phyloP scores from a whole-genome alignment of 1,140 invertebrate genomes.

The Trypoxylus dichotomus region DNA sequence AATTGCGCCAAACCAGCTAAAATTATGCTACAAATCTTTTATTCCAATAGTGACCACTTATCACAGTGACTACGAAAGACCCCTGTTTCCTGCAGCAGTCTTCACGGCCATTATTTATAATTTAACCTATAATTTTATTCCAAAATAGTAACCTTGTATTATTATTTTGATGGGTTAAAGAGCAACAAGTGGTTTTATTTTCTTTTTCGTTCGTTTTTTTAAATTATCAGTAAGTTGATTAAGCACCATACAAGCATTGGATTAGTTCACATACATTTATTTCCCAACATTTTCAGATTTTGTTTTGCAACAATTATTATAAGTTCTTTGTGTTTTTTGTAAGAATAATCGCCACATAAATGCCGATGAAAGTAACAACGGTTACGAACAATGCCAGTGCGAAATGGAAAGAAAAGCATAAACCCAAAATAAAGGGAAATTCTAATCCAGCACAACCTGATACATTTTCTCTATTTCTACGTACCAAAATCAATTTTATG shows the following conservation, averaged over 20 bases:
- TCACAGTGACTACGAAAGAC: background rate
- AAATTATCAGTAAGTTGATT: background rate
- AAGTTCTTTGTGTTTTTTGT: background rate
- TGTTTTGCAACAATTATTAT: background rate
- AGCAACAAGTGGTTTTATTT: conserved; percentile 24
- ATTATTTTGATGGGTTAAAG: conserved; percentile 19
- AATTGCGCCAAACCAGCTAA: too few relatives aligned
- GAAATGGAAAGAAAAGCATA: background rate
- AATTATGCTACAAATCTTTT: too few relatives aligned
- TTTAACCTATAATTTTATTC: conserved; percentile 12
- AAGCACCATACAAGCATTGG: background rate
- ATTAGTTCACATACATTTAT: background rate
- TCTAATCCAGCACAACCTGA: background rate
- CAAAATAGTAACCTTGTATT: background rate
- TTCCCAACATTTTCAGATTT: background rate
- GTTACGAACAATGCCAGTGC: background rate
- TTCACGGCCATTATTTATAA: background rate
- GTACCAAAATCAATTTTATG: conserved; percentile 9
- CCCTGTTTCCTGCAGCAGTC: background rate
- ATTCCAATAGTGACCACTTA: too few relatives aligned
- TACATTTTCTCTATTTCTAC: conserved; percentile 4
- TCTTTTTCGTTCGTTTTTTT: background rate
- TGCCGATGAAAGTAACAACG: background rate
- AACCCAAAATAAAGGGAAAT: background rate
- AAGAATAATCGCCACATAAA: background rate